Evolutionary conservation across 2,888 invertebrate genomes (phyloP).

Genomic region (Heliconius cydno): DNA sequence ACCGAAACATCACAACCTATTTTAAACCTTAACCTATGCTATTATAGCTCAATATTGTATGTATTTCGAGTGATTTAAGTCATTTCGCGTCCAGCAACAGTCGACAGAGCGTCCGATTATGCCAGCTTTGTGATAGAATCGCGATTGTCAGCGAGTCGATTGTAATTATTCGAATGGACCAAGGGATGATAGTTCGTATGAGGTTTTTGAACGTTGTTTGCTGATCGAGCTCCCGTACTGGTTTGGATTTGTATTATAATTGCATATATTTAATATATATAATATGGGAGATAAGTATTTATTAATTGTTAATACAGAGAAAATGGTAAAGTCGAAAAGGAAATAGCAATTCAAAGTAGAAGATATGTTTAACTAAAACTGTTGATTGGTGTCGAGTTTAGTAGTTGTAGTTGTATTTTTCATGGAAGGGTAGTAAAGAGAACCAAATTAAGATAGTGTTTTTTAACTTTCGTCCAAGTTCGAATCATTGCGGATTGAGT

Average conservation of each 20-base stretch:
- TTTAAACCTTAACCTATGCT: slow-evolving; percentile 22
- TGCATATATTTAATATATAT: not conserved
- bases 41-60: slow-evolving; percentile 46
- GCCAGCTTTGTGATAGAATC: slow-evolving; percentile 81
- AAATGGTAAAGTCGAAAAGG: not conserved
- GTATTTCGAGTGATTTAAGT: slow-evolving; percentile 53
- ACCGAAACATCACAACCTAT: slow-evolving; percentile 20
- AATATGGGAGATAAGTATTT: not conserved
- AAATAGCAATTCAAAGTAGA: not conserved
- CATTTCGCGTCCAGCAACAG: slow-evolving; percentile 59
- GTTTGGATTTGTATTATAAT: slow-evolving; percentile 24
- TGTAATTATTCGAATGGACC: slow-evolving; percentile 80
- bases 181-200: slow-evolving; percentile 64
- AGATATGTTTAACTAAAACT: too few relatives aligned
- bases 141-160: slow-evolving; percentile 83
- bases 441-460: too few relatives aligned
- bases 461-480: too few relatives aligned
- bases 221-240: slow-evolving; percentile 50
- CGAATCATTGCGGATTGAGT: too few relatives aligned
- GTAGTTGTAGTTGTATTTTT: not conserved
- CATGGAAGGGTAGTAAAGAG: not conserved
- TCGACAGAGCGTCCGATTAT: slow-evolving; percentile 79
- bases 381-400: too few relatives aligned
- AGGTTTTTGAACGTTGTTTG: slow-evolving; percentile 73
- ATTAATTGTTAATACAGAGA: not conserved